Base-by-base conservation (phyloP, 2,888 invertebrate genomes). In the Pteria penguin region DNA sequence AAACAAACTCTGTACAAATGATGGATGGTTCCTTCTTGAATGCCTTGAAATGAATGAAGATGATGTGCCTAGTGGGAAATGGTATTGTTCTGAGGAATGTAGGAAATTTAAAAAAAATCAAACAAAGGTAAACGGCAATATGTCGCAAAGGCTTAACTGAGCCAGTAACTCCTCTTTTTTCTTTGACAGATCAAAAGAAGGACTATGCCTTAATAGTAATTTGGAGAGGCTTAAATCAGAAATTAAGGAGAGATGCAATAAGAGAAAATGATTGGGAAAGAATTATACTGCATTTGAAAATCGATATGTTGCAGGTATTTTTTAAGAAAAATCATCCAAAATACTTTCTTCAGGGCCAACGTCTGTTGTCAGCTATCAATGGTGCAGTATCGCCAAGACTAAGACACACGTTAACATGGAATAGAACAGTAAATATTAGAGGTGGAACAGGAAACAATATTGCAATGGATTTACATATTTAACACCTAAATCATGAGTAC, bases 391-490 rank as follows among this genome's bases (percentile, higher is more conserved):
- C 70, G 24, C 33, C 36, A 29, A 36, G 73, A 24, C 52, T 80
- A 22, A 27, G 63, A 69, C 70, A 80, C n/a, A 54, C 76, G 4
- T 65, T 80, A 5, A 72, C 36, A 2, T 78, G 75, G 72, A 80
- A 81, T 58, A 62, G 82, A 52, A 82, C 79, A n/a, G 79, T 82
- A 3, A 80, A 80, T 52, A 52, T 62, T n/a, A 71, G 70, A 57
- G 79, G 81, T 18, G 79, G 79, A 26, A 33, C 22, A 22, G 81
- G 75, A 26, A 79, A 75, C 14, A 82, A 82, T 57, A 74, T 82
- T 3, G 63, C 61, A 8, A 81, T 80, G 78, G 82, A 82, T 58
- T 62, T 82, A 32, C 81, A 81, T 27, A 82, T 81, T 78, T 81
- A 82, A 52, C 73, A 65, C 54, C 75, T 60, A n/a, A 82, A 82